Evolutionary conservation across 2,797 vertebrate species (phyloP).

Genomic region (Sebastes hubbsi): DNA sequence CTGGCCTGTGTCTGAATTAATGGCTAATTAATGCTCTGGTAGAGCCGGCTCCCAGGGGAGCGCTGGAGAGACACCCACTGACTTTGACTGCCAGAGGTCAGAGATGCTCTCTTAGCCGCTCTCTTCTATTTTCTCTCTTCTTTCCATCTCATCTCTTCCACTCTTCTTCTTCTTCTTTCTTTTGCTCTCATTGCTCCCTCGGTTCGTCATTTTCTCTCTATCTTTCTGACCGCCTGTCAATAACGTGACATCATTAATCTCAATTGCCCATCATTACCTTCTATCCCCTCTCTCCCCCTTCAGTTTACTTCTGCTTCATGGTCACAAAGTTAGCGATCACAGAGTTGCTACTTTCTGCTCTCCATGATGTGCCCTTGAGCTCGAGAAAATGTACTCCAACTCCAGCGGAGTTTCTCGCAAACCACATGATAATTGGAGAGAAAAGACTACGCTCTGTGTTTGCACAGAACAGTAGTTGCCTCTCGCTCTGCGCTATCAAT

Average conservation of each 20-base stretch:
- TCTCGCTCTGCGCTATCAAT: conserved; percentile 10
- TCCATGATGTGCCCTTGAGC: conserved; percentile 22
- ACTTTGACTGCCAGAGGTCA: conserved; percentile 71
- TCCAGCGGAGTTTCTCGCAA: conserved; percentile 15
- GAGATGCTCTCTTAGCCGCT: conserved; percentile 28
- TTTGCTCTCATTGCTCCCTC: conserved; percentile 3
- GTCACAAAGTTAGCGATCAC: conserved; percentile 17
- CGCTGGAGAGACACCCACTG: conserved; percentile 52
- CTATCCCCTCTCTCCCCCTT: conserved; percentile 8
- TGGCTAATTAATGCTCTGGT: conserved; percentile 73
- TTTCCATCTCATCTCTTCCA: not conserved
- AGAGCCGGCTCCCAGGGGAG: conserved; percentile 51
- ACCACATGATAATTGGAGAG: conserved; percentile 35
- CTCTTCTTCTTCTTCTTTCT: not conserved
- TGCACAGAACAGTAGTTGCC: conserved; percentile 15
- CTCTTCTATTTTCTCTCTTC: not conserved
- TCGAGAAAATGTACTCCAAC: conserved; percentile 8
- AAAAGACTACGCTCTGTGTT: conserved; percentile 11
- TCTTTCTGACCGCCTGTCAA: conserved; percentile 41
- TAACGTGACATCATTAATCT: conserved; percentile 61
- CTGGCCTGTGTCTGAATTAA: conserved; percentile 62
- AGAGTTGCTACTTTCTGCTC: not conserved
- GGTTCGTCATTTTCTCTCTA: conserved; percentile 14
- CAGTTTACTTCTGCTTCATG: conserved; percentile 34
- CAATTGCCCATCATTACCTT: conserved; percentile 35